Base-by-base conservation (phyloP, 2,888 invertebrate genomes). In the Rhaphigaster nebulosa region DNA sequence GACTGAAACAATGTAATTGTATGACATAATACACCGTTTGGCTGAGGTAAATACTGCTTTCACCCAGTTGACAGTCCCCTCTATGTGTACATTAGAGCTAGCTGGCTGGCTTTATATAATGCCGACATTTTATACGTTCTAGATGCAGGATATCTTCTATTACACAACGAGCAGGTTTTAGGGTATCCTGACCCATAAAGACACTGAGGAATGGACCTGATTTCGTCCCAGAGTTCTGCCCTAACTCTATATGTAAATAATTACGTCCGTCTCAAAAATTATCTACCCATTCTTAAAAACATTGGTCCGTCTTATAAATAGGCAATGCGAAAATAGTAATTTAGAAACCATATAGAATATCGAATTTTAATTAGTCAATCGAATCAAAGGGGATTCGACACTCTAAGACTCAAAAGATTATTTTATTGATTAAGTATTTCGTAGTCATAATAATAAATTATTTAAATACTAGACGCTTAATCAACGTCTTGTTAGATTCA, bases 1-100 rank as follows among this genome's bases (percentile, higher is more conserved):
- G 41, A 26, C 80, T 80, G 80, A 80, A 80, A 80, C 80, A 80
- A 80, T 80, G 80, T 80, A 80, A 80, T 80, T 80, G 41, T 26
- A 41, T 80, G 80, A 80, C 80, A 80, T 80, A 80, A 80, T 38
- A 41, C 80, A 41, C 26, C 80, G 80, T 80, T 80, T 41, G 80
- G 41, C 26, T 4, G 45, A 15, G 15, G 65, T 65, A 65, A 38
- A 41, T 80, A 80, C 65, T 41, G 26, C 80, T 80, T 80, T 80
- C 80, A 80, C 80, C 80, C 20, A 80, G 41, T 29, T 65, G 65
- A 65, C 65, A 29, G 65, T 65, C 65, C 18, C 80, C 41, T 38
- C 34, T 38, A 38, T 80, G 80, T 80, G 23, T 41, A 38, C 80
- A 41, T 26, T 23, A 80, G 80, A 26, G 80, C 41, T 41, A 26